Evolutionary conservation across 2,113 vertebrate genomes (phyloP).

Genomic region (Oreochromis aureus): DNA sequence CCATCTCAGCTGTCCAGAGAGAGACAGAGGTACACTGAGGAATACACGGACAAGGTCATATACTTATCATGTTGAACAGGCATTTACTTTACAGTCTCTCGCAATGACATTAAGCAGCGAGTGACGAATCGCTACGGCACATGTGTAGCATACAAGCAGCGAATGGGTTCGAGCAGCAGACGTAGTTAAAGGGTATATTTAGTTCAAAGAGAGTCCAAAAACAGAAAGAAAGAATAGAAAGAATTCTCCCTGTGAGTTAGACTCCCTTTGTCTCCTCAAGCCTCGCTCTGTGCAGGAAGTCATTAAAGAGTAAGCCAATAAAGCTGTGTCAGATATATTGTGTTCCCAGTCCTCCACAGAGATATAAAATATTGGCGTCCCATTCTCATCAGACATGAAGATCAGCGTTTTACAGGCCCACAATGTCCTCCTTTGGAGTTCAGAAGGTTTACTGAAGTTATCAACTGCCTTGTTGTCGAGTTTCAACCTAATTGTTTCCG

Average conservation of each 20-base stretch:
- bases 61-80: conserved; percentile 42
- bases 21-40: conserved; percentile 26
- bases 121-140: not conserved
- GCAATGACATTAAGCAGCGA: not conserved
- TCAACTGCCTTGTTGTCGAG: conserved; percentile 28
- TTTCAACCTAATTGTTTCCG: conserved; percentile 47
- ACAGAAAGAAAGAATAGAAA: not conserved
- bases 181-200: not conserved
- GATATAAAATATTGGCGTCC: conserved; percentile 51
- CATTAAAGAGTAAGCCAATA: conserved; percentile 66
- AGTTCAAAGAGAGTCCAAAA: conserved; percentile 26
- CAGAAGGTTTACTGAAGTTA: conserved; percentile 47
- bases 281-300: conserved; percentile 55
- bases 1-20: conserved; percentile 48
- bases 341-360: conserved; percentile 37
- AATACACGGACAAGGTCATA: conserved; percentile 41
- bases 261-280: conserved; percentile 30
- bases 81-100: conserved; percentile 42
- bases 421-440: conserved; percentile 50
- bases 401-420: conserved; percentile 47
- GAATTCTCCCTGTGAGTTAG: not conserved
- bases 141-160: not conserved
- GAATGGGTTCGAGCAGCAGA: not conserved
- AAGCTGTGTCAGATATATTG: conserved; percentile 67
- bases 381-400: conserved; percentile 40